These are phyloP conservation scores for Nycticryphes semicollaris DNA, from an alignment of 2,113 vertebrate genomes.

Conservation along the genomic window DNA sequence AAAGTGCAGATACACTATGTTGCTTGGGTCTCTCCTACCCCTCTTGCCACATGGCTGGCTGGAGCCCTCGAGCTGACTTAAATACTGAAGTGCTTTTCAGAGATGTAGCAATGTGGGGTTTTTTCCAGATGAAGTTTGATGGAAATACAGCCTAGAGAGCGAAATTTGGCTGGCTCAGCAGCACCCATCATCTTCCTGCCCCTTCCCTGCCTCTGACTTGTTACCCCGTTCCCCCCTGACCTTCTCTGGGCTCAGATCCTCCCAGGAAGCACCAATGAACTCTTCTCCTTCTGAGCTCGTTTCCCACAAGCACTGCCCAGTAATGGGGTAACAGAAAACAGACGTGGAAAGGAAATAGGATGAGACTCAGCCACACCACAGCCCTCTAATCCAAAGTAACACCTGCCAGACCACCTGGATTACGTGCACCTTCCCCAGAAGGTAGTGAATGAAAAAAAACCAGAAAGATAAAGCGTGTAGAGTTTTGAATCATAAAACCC, in stretches of 20 bases:
- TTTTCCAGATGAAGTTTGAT: neutral
- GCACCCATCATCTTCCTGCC: neutral
- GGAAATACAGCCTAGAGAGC: neutral
- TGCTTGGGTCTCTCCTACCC: neutral
- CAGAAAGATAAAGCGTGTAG: neutral
- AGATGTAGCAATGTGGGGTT: neutral
- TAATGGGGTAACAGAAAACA: neutral
- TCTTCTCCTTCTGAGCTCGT: neutral
- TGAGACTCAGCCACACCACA: neutral
- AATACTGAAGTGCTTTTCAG: neutral
- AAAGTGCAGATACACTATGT: neutral
- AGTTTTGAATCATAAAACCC: neutral
- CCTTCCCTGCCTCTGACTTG: neutral
- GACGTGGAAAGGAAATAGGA: neutral
- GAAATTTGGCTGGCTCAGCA: neutral
- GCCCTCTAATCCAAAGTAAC: neutral
- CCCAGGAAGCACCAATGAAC: neutral
- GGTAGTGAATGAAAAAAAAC: neutral
- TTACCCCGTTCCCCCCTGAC: neutral
- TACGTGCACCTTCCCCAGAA: neutral
- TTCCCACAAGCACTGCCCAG: neutral
- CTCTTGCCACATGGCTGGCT: neutral
- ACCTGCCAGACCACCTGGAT: rapidly evolving
- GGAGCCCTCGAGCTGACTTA: neutral
- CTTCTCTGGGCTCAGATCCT: neutral